Evolutionary conservation across 2,888 invertebrate species (phyloP).

Genomic region (Pemphredon lugubris): DNA sequence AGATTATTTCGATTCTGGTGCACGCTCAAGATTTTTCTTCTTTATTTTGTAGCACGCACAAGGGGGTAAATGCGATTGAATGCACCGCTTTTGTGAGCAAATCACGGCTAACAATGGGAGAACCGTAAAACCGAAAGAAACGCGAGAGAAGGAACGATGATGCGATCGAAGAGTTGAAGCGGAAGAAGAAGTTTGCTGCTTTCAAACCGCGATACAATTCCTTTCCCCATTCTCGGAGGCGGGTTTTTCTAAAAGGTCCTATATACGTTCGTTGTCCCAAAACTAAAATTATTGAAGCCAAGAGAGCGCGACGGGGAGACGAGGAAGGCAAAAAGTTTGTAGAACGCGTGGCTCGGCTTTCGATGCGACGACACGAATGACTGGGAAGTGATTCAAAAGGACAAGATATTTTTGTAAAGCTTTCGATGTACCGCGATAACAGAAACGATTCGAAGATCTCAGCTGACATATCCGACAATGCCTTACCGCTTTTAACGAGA

Average conservation of each 20-base stretch:
- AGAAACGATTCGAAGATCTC: constrained; percentile 75
- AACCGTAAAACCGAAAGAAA: neutral
- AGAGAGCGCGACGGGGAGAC: constrained; percentile 5
- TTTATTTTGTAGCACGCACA: constrained; percentile 43
- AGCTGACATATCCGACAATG: constrained; percentile 81
- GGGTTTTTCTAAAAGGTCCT: constrained; percentile 37
- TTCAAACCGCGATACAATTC: constrained; percentile 26
- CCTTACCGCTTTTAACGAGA: constrained; percentile 77
- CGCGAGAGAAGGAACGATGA: neutral
- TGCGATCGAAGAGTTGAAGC: neutral
- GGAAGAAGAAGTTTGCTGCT: constrained; percentile 6
- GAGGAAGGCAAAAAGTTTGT: neutral
- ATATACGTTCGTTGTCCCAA: constrained; percentile 8
- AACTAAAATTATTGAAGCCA: neutral
- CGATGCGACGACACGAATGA: constrained; percentile 1
- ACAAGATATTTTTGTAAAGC: constrained; percentile 78
- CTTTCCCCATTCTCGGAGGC: constrained; percentile 27
- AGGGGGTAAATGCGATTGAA: constrained; percentile 3
- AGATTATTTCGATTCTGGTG: constrained; percentile 23
- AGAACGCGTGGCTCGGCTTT: constrained; percentile 46
- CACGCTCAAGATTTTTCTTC: constrained; percentile 27
- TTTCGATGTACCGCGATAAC: constrained; percentile 74
- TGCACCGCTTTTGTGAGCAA: constrained; percentile 3
- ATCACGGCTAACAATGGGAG: neutral
- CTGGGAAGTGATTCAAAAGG: constrained; percentile 2